Conservation (phyloP, 2,888 invertebrate genomes). For the Philereme transversata region DNA sequence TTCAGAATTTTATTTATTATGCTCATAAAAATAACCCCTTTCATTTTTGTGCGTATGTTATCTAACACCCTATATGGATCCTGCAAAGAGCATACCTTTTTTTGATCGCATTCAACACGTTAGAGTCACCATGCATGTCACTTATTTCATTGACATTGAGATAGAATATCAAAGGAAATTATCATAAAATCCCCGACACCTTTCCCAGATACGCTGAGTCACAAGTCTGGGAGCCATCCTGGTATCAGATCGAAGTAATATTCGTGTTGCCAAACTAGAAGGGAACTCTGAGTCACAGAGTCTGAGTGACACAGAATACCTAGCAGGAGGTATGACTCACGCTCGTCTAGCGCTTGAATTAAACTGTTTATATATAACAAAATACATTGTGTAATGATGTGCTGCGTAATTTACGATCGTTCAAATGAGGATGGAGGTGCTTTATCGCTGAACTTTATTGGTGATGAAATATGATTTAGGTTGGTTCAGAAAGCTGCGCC, state of each 20-base stretch:
- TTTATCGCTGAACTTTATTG: slow-evolving; percentile 22
- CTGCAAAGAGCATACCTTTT: no score
- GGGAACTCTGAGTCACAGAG: slow-evolving; percentile 38
- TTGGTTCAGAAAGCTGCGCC: no score
- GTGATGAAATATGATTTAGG: slow-evolving; percentile 18
- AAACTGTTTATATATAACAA: slow-evolving; percentile 33
- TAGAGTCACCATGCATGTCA: neutral
- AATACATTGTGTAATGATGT: slow-evolving; percentile 35
- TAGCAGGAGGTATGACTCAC: slow-evolving; percentile 32
- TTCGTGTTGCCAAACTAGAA: slow-evolving; percentile 50
- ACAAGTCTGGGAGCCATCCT: slow-evolving; percentile 51
- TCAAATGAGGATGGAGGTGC: slow-evolving; percentile 13
- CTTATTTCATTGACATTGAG: neutral
- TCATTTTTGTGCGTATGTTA: no score
- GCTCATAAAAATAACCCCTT: no score
- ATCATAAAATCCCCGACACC: slow-evolving; percentile 12
- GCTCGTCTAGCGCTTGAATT: slow-evolving; percentile 34
- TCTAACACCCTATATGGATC: no score
- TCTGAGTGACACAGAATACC: slow-evolving; percentile 17
- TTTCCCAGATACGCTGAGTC: slow-evolving; percentile 44
- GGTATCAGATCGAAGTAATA: slow-evolving; percentile 50
- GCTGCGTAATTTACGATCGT: slow-evolving; percentile 25
- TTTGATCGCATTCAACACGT: no score
- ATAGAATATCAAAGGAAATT: neutral
- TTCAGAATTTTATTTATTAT: no score